Base-by-base conservation (phyloP, 1,140 invertebrate species). In the Melanaphis sacchari region DNA sequence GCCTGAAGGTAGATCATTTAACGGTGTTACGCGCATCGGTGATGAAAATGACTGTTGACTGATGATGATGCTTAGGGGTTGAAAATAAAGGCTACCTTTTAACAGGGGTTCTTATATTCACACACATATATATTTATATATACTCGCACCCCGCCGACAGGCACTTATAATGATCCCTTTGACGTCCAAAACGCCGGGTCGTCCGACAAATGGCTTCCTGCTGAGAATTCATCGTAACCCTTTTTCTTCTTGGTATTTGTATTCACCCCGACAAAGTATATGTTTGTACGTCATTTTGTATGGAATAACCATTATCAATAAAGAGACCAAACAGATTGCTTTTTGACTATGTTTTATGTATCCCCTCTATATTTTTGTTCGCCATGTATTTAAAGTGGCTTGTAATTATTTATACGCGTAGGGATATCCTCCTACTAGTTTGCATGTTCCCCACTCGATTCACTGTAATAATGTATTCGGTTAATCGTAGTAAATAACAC, bases 51-150 rank as follows among this genome's bases (percentile, higher is more conserved):
- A 76, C 54, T 91, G 38, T 91, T 91, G 54, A 76, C 41, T 76
- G 90, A 91, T 91, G 90, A 91, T 43, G 49, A 38, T 36, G 46
- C 43, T 91, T 9, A n/a, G 59, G 90, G 54, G 41, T 43, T 9
- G 41, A 91, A 91, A 91, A 76, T 46, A 81, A 91, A 91, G 21
- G 52, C 90, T 91, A 91, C 66, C 66, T 91, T 76, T 91, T 66
- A 76, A 76, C 88, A 36, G 87, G 46, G 87, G n/a, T 52, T 49
- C 24, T 38, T 38, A 24, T 87, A 41, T 90, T 24, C 22, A 40
- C 89, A 59, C 52, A 52, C 22, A 52, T 22, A 52, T 22, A 24
- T 22, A 52, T 22, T 22, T 24, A 52, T 52, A 52, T 52, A 24
- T 54, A 54, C 9, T 26, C 26, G 15, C n/a, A 76, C 52, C 90